Base-by-base conservation (phyloP, 2,113 vertebrate genomes). In the Zingel zingel region DNA sequence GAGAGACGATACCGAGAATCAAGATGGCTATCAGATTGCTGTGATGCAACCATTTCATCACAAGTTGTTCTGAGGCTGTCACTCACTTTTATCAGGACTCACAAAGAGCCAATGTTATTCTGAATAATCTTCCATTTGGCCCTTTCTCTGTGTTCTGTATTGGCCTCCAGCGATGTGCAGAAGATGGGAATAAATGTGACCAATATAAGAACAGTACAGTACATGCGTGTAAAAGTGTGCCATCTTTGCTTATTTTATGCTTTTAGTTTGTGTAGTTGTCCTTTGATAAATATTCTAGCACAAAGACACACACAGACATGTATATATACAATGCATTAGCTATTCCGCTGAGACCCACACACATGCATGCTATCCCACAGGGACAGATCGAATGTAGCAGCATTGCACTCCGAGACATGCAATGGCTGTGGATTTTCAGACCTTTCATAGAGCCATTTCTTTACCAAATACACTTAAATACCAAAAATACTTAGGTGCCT, bases 1-100 rank as follows among this genome's bases (percentile, higher is more conserved):
- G 84, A 48, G 72, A 74, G 73, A 82, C 77, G 89, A 86, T 84
- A 63, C 43, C 0, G 59, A 53, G 77, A 63, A 74, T 66, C 51
- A 64, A 73, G 81, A 77, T 13, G 19, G 82, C 79, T 80, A 78
- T 85, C 74, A 81, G 82, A 81, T 51, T 8, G 84, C 19, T 19
- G 84, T 88, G 88, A 90, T 85, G 91, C 86, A 89, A 89, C 63
- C 56, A 50, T 90, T 93, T 90, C 89, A 90, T 83, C 83, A 72
- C 30, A 1, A 74, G 83, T 86, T 90, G 80, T 81, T 85, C 78
- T 62, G 77, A 76, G 56, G 57, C 78, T 89, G 90, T 79, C 89
- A 80, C 48, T 90, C 79, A 90, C 80, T 89, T 88, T 82, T 45
- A 51, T 67, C 30, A 6, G 73, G 63, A 67, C 77, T 81, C 88